Percentiles rank a stretch among this genome's conserved stretches.
These are phyloP conservation scores for Falco columbarius DNA, from an alignment of 2,797 vertebrate genomes.

Conservation along the genomic window DNA sequence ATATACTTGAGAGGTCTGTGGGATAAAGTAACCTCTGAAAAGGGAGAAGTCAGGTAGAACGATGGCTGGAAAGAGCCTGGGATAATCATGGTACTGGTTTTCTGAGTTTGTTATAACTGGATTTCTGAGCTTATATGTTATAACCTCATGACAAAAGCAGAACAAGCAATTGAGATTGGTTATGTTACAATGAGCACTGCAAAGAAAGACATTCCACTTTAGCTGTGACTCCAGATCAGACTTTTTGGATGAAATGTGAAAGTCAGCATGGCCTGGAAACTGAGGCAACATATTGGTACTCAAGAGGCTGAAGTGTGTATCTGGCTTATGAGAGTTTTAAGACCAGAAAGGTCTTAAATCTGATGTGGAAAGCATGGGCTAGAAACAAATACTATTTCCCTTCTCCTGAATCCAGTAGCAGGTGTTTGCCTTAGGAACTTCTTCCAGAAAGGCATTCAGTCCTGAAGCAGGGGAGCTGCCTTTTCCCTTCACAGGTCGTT, in stretches of 20 bases:
- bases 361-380: neutral
- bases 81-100: neutral
- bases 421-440: neutral
- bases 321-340: neutral
- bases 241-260: neutral
- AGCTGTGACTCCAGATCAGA: neutral
- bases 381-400: neutral
- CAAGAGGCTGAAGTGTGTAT: neutral
- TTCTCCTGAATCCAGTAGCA: neutral
- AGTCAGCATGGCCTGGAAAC: neutral
- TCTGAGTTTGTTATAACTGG: neutral
- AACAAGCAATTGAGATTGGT: neutral
- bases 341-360: neutral
- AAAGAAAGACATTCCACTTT: neutral
- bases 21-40: neutral
- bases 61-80: neutral
- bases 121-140: neutral
- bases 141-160: neutral
- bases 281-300: neutral
- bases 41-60: neutral
- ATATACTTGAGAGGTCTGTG: neutral
- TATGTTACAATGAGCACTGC: neutral
- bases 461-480: neutral
- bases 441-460: neutral
- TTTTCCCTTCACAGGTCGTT: neutral